These are phyloP conservation scores for Ericerus pela DNA, from an alignment of 1,140 invertebrate genomes.

Conservation along the genomic window DNA sequence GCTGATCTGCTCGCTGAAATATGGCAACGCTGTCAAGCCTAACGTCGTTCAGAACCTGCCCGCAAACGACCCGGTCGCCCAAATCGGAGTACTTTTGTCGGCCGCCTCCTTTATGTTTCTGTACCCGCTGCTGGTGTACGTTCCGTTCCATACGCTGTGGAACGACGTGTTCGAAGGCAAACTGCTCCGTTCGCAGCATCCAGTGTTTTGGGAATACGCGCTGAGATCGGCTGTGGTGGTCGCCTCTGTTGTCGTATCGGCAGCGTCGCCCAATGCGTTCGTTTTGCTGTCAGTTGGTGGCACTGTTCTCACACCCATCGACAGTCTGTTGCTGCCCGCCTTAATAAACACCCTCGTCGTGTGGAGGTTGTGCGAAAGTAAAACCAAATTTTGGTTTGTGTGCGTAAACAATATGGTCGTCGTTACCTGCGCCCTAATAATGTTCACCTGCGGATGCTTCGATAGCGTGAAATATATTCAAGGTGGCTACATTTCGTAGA, in stretches of 20 bases:
- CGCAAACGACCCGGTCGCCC: constrained; percentile 18
- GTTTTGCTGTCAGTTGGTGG: constrained; percentile 15
- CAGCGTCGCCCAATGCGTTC: constrained; percentile 8
- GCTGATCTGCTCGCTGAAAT: constrained; percentile 38
- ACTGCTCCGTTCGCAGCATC: background rate
- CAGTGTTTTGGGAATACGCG: background rate
- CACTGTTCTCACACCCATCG: constrained; percentile 4
- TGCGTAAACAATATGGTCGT: no score
- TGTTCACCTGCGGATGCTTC: no score
- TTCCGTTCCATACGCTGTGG: constrained; percentile 45
- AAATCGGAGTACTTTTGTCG: background rate
- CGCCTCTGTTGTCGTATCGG: background rate
- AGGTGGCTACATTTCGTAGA: no score
- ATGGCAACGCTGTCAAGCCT: constrained; percentile 31
- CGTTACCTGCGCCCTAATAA: no score
- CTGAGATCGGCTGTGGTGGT: background rate
- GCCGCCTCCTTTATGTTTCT: constrained; percentile 39
- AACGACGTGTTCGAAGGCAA: background rate
- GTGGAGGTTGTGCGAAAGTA: no score
- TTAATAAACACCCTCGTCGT: no score
- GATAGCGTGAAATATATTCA: no score
- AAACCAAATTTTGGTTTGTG: no score
- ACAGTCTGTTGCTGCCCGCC: background rate
- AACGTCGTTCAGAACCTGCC: constrained; percentile 30
- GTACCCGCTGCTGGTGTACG: constrained; percentile 45